Conservation (phyloP, 1,140 invertebrate species). For the Brachionus paranguensis region DNA sequence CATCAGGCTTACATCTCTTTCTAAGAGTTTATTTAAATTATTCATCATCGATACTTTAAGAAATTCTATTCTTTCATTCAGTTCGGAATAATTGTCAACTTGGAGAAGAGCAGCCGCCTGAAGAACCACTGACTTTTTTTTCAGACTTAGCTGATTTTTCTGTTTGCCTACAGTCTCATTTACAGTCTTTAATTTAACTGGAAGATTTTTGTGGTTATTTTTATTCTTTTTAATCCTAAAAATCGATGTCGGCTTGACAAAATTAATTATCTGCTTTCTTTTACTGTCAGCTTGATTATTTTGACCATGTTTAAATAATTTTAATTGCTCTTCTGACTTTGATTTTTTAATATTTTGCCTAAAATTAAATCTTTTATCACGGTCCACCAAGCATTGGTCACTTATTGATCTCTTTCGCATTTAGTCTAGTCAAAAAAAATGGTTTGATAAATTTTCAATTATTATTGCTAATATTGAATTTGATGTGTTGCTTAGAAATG, state of each 20-base stretch:
- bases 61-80: neutral
- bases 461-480: neutral
- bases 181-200: neutral
- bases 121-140: conserved; percentile 1
- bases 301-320: neutral
- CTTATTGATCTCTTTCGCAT: conserved; percentile 30
- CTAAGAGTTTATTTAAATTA: neutral
- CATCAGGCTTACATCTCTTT: conserved; percentile 9
- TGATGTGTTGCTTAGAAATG: neutral
- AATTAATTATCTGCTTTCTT: neutral
- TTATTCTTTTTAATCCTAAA: neutral
- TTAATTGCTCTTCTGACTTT: neutral
- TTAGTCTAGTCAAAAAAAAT: neutral
- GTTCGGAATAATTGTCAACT: neutral
- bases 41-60: neutral
- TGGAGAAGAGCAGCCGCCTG: neutral
- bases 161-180: neutral
- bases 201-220: neutral
- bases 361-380: neutral
- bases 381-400: neutral
- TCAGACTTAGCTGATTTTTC: neutral
- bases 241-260: neutral
- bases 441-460: neutral
- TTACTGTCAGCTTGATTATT: neutral
- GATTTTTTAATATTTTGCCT: neutral